Conservation (phyloP, 2,113 vertebrate genomes). For the Malurus cyaneus region DNA sequence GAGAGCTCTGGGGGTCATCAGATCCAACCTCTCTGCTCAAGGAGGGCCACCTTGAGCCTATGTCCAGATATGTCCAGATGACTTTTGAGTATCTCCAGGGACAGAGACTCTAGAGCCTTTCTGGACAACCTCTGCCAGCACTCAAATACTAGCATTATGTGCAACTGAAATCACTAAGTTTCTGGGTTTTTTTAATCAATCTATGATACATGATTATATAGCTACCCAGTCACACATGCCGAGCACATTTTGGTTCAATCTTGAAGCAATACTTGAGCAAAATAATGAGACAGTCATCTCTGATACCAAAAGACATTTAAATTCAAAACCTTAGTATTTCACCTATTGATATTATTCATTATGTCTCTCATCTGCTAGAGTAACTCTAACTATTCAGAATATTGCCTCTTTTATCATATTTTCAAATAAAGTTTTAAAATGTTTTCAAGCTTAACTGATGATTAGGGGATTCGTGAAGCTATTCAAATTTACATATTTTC, state of each 20-base stretch:
- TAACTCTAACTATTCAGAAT: not conserved
- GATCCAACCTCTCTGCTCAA: not conserved
- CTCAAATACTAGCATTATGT: not conserved
- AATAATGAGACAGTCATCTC: not conserved
- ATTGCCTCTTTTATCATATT: not conserved
- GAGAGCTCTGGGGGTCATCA: not conserved
- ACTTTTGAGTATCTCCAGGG: not conserved
- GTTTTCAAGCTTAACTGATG: not conserved
- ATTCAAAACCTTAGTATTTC: not conserved
- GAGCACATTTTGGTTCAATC: not conserved
- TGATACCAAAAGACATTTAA: not conserved
- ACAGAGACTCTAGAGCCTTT: not conserved
- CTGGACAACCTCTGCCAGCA: not conserved
- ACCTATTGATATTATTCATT: not conserved
- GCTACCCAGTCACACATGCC: not conserved
- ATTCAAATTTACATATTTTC: not conserved
- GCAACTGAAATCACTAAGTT: not conserved
- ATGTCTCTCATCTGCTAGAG: not conserved
- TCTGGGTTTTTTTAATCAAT: not conserved
- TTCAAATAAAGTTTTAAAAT: not conserved
- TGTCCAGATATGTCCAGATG: not conserved
- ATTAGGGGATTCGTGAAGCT: not conserved
- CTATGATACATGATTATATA: not conserved
- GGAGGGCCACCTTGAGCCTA: not conserved
- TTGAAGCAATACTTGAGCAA: not conserved